phyloP scores from a whole-genome alignment of 2,888 invertebrate genomes.

The Sinodicranocentrus sp. region DNA sequence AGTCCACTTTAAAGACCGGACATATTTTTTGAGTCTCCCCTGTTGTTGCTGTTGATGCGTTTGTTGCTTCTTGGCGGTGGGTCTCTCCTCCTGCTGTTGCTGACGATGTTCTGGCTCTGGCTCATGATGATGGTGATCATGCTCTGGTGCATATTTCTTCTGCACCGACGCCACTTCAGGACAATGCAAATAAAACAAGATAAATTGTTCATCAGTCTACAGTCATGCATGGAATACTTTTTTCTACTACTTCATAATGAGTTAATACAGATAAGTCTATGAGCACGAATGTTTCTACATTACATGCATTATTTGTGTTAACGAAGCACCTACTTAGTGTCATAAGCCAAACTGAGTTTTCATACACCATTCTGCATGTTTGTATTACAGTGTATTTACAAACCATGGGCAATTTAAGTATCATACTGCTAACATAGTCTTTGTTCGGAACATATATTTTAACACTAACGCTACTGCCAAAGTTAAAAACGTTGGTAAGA shows the following conservation, averaged over 20 bases:
- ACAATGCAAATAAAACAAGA: not conserved
- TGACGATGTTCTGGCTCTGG: slow-evolving; percentile 11
- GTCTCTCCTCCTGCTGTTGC: not conserved
- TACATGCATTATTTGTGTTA: too few relatives aligned
- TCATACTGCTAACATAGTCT: slow-evolving; percentile 65
- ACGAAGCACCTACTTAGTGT: slow-evolving; percentile 55
- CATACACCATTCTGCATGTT: slow-evolving; percentile 50
- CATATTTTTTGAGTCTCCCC: slow-evolving; percentile 50
- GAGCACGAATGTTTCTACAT: too few relatives aligned
- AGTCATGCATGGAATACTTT: too few relatives aligned
- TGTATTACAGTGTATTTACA: slow-evolving; percentile 71
- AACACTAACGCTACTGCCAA: slow-evolving; percentile 64
- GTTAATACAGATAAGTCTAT: too few relatives aligned
- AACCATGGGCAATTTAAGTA: slow-evolving; percentile 71
- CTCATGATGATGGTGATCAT: slow-evolving; percentile 9
- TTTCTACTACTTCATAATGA: too few relatives aligned
- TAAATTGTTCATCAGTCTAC: too few relatives aligned
- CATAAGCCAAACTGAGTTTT: slow-evolving; percentile 52
- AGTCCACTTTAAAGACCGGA: slow-evolving; percentile 71
- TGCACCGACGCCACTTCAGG: slow-evolving; percentile 8
- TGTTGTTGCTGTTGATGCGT: slow-evolving; percentile 21
- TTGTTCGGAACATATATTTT: slow-evolving; percentile 68
- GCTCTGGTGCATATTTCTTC: slow-evolving; percentile 37
- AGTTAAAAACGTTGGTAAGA: slow-evolving; percentile 67
- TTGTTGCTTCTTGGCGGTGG: not conserved